These are phyloP conservation scores for Chaenogobius annularis DNA, from an alignment of 2,113 vertebrate genomes.

Conservation along the genomic window DNA sequence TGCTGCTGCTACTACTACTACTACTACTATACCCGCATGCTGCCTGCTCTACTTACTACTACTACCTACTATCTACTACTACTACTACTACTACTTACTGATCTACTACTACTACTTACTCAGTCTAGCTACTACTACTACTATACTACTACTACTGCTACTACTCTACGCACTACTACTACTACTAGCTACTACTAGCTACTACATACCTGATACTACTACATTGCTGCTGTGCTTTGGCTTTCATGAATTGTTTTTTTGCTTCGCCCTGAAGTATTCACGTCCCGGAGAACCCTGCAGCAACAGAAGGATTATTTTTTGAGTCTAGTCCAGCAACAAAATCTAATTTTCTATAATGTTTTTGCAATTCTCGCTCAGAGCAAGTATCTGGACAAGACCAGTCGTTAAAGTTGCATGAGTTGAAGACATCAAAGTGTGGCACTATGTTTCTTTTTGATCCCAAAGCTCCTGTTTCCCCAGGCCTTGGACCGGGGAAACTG, in stretches of 20 bases:
- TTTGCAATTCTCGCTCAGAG: neutral
- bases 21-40: too few relatives aligned
- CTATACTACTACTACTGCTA: too few relatives aligned
- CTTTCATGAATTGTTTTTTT: neutral
- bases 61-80: too few relatives aligned
- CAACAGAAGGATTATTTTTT: neutral
- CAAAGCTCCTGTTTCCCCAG: neutral
- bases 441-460: neutral
- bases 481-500: neutral
- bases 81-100: too few relatives aligned
- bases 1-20: too few relatives aligned
- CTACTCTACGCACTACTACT: neutral
- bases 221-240: too few relatives aligned
- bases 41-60: too few relatives aligned
- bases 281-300: neutral
- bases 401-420: constrained; percentile 1
- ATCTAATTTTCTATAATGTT: neutral
- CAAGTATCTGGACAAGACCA: neutral
- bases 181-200: neutral
- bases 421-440: neutral
- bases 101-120: too few relatives aligned
- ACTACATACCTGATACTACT: neutral
- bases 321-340: neutral
- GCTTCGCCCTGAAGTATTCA: neutral
- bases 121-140: too few relatives aligned